Percentiles rank a stretch among this genome's conserved stretches.
phyloP scores from a whole-genome alignment of 2,888 invertebrate species.

The Acleris sparsana region DNA sequence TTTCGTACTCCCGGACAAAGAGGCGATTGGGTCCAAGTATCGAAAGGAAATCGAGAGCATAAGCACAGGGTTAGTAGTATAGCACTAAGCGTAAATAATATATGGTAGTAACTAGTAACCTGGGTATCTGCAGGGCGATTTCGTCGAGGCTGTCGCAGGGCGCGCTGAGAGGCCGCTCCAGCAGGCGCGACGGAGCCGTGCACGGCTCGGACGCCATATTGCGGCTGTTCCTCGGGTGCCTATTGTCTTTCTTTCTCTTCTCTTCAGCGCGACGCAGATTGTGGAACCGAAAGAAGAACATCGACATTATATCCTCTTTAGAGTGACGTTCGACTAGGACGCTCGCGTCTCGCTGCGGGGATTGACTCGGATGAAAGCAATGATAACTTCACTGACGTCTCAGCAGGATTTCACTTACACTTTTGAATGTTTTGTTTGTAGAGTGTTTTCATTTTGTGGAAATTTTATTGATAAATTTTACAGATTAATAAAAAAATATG shows the following conservation, averaged over 20 bases:
- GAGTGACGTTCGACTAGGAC: conserved; percentile 29
- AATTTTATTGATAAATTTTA: too few relatives aligned
- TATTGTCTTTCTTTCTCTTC: conserved; percentile 61
- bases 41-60: conserved; percentile 7
- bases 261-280: conserved; percentile 94
- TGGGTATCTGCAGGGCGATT: conserved; percentile 96
- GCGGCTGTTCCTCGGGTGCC: conserved; percentile 53
- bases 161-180: conserved; percentile 92
- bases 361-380: conserved; percentile 20
- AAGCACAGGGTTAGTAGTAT: conserved; percentile 19
- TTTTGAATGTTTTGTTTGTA: conserved; percentile 12
- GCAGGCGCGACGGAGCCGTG: conserved; percentile 91
- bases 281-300: conserved; percentile 97
- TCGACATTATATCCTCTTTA: conserved; percentile 88
- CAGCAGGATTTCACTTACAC: conserved; percentile 32
- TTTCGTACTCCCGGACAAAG: not conserved
- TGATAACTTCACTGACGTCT: conserved; percentile 33
- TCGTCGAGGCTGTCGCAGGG: conserved; percentile 95
- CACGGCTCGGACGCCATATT: conserved; percentile 81
- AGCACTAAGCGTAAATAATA: conserved; percentile 46
- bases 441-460: not conserved
- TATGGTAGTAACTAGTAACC: conserved; percentile 85
- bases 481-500: too few relatives aligned
- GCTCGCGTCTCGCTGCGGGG: conserved; percentile 36
- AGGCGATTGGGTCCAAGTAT: not conserved